phyloP scores from a whole-genome alignment of 2,113 vertebrate genomes.

The Melanerpes aurifrons region DNA sequence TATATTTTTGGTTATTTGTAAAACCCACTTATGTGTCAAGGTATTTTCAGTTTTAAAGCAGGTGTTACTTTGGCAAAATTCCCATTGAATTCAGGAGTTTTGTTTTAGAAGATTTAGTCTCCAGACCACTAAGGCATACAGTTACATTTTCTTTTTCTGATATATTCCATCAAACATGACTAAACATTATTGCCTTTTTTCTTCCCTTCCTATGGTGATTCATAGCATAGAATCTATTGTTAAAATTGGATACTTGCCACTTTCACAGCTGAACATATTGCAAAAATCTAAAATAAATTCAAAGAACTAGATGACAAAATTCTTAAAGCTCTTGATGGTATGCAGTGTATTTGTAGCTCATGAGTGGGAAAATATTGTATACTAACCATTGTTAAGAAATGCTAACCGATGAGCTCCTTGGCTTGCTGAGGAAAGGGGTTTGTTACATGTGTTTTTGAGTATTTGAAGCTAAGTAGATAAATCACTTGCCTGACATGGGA shows the following conservation, averaged over 20 bases:
- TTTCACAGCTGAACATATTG: conserved; percentile 43
- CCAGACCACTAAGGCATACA: background rate
- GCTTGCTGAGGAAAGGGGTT: background rate
- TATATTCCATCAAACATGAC: background rate
- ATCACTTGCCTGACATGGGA: background rate
- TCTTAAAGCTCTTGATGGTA: background rate
- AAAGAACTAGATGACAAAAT: conserved; percentile 23
- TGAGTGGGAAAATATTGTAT: conserved; percentile 20
- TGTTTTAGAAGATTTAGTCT: background rate
- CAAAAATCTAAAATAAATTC: conserved; percentile 36
- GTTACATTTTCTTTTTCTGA: background rate
- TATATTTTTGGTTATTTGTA: background rate
- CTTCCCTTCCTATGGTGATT: conserved; percentile 9
- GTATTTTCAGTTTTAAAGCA: background rate
- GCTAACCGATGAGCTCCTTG: background rate
- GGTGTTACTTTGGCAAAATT: background rate
- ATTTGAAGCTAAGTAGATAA: background rate
- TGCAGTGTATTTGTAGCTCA: background rate
- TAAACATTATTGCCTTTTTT: background rate
- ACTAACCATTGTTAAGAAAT: background rate
- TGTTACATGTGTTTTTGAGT: background rate
- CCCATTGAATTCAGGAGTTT: background rate
- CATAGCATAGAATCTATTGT: conserved; percentile 37
- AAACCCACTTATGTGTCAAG: background rate
- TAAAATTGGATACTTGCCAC: conserved; percentile 7